Conservation (phyloP, 2,888 invertebrate species). For the Heterodera filipjevi region DNA sequence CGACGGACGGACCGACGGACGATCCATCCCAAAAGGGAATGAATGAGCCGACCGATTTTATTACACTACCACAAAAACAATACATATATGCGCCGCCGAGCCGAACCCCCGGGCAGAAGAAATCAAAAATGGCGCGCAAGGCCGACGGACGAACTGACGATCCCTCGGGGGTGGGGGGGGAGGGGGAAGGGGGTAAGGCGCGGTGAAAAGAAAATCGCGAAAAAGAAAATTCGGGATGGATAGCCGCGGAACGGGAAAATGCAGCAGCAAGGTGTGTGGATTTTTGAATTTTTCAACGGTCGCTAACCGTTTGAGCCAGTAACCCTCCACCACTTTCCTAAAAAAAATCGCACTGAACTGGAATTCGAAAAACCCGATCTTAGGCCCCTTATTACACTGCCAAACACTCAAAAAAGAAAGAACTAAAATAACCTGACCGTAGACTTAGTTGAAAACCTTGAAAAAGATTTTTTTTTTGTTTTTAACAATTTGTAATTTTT, state of each 20-base stretch:
- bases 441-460: too few species aligned
- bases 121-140: not conserved
- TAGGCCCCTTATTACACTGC: too few species aligned
- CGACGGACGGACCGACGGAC: not conserved
- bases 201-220: not conserved
- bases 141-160: not conserved
- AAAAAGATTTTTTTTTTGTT: not conserved
- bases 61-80: not conserved
- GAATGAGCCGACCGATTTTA: not conserved
- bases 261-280: not conserved
- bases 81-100: not conserved
- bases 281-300: too few species aligned
- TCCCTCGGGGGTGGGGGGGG: not conserved
- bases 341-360: too few species aligned
- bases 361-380: too few species aligned
- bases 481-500: not conserved
- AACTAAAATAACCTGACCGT: too few species aligned
- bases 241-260: too few species aligned
- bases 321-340: too few species aligned
- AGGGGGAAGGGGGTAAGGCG: not conserved
- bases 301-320: too few species aligned
- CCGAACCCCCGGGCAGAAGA: too few species aligned
- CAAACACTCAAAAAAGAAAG: too few species aligned
- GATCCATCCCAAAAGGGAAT: not conserved
- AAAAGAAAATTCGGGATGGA: not conserved